Percentiles rank a stretch among this genome's conserved stretches.
Evolutionary conservation across 2,113 vertebrate species (phyloP).

Genomic region (Lepidothrix coronata): DNA sequence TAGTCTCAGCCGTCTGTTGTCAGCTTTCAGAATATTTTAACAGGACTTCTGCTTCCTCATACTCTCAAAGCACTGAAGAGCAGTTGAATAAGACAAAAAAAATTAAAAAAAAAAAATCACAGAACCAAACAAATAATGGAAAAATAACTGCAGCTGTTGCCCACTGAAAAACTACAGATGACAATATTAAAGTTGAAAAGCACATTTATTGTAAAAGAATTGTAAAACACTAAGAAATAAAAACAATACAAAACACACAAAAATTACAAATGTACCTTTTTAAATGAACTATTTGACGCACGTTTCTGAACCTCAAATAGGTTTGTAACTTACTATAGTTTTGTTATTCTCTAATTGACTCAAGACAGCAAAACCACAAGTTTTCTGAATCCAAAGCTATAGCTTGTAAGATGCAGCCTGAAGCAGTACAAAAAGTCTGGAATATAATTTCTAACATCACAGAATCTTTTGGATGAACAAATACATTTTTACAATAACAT

Average conservation of each 20-base stretch:
- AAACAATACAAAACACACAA: background rate
- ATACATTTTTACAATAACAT: background rate
- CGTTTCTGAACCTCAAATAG: background rate
- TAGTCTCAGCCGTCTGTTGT: background rate
- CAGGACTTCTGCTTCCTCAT: background rate
- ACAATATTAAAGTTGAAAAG: background rate
- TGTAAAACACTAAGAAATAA: background rate
- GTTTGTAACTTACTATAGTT: background rate
- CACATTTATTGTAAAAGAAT: background rate
- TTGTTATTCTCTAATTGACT: background rate
- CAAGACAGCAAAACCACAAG: background rate
- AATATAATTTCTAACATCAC: background rate
- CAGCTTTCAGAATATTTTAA: background rate
- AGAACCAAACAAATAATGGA: background rate
- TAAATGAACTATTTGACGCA: background rate
- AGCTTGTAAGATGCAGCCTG: background rate
- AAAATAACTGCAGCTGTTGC: background rate
- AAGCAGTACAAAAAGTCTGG: background rate
- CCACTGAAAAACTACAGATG: background rate
- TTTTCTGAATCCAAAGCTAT: background rate
- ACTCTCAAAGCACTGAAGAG: background rate
- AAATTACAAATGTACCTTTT: background rate
- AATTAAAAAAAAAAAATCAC: background rate
- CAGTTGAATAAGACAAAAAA: background rate
- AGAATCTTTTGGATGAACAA: background rate